These are phyloP conservation scores for Euschistus heros DNA, from an alignment of 1,140 invertebrate genomes.

Conservation along the genomic window DNA sequence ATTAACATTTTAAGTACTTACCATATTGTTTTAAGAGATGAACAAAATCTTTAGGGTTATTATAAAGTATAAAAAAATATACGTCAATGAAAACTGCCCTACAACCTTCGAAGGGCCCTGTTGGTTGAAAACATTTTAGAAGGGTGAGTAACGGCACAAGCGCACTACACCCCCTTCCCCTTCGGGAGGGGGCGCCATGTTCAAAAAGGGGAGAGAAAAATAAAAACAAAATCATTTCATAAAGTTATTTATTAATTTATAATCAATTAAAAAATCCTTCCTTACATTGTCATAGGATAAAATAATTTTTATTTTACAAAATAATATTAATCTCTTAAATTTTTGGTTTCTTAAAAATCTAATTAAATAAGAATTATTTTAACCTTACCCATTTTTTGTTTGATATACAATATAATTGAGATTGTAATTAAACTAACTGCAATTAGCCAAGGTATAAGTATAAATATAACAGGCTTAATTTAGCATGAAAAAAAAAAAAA, in stretches of 20 bases:
- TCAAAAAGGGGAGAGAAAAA: background rate
- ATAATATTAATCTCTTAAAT: constrained; percentile 25
- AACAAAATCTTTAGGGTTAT: no score
- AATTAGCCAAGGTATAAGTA: constrained; percentile 8
- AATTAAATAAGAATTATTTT: constrained; percentile 22
- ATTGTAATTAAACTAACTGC: constrained; percentile 19
- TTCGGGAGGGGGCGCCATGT: background rate
- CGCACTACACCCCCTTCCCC: background rate
- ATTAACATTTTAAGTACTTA: no score
- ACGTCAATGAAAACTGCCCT: no score
- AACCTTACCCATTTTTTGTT: constrained; percentile 20
- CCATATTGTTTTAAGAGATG: no score
- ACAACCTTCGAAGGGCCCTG: no score
- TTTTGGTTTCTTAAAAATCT: constrained; percentile 21
- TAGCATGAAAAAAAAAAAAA: constrained; percentile 1
- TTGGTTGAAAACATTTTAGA: no score
- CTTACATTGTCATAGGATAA: constrained; percentile 22
- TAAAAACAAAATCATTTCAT: background rate
- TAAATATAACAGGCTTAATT: constrained; percentile 5
- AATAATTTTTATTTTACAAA: constrained; percentile 25
- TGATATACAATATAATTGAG: constrained; percentile 17
- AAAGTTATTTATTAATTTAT: constrained; percentile 19
- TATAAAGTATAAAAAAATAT: no score
- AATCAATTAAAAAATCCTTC: constrained; percentile 17
- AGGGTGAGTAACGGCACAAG: background rate